Conservation (phyloP, 1,140 invertebrate genomes). For the Holcopasites calliopsidis region DNA sequence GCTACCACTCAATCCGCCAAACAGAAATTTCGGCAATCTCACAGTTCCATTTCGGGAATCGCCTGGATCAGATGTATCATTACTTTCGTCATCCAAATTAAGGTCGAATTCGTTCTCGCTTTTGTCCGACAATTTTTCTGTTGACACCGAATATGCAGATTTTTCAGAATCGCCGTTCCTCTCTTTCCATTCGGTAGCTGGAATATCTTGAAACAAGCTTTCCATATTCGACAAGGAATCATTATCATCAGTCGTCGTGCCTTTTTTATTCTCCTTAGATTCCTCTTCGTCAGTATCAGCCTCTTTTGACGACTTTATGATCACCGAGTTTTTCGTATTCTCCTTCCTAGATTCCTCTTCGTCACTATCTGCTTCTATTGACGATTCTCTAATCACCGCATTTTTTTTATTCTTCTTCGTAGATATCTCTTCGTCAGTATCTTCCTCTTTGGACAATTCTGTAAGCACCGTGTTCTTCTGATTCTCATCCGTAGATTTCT, state of each 20-base stretch:
- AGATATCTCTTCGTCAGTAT: too few relatives aligned
- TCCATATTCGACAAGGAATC: slow-evolving; percentile 14
- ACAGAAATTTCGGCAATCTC: slow-evolving; percentile 32
- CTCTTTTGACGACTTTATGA: too few relatives aligned
- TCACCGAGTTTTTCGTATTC: too few relatives aligned
- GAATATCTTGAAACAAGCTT: slow-evolving; percentile 55
- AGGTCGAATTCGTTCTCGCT: slow-evolving; percentile 59
- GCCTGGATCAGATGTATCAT: neutral
- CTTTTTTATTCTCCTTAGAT: neutral
- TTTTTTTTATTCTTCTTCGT: too few relatives aligned
- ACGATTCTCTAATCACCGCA: too few relatives aligned
- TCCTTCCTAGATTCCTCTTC: too few relatives aligned
- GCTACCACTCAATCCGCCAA: neutral
- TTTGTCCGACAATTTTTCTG: slow-evolving; percentile 26
- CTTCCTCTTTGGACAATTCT: too few relatives aligned
- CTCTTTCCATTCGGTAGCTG: slow-evolving; percentile 42
- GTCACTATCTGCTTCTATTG: too few relatives aligned
- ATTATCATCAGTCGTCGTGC: neutral
- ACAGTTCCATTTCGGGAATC: neutral
- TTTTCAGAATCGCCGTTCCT: neutral
- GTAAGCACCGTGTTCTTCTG: too few relatives aligned
- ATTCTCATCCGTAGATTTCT: too few relatives aligned
- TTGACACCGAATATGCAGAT: slow-evolving; percentile 15
- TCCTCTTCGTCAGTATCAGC: too few relatives aligned
- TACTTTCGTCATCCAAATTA: slow-evolving; percentile 40